Conservation (phyloP, 2,888 invertebrate species). For the Tetheella fluctuosa region DNA sequence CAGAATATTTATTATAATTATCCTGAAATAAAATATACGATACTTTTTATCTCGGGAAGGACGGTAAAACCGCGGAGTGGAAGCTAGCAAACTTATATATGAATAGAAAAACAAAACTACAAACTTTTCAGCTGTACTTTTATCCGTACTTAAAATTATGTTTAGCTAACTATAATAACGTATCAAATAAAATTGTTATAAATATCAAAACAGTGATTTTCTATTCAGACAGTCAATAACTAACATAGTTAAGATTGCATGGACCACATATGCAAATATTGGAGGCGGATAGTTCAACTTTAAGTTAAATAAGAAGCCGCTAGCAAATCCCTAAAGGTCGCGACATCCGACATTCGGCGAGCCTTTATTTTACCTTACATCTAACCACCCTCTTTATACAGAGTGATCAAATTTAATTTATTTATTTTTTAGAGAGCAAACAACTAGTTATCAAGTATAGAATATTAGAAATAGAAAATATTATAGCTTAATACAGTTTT, state of each 20-base stretch:
- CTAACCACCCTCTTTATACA: slow-evolving; percentile 52
- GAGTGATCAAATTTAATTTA: slow-evolving; percentile 36
- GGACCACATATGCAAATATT: slow-evolving; percentile 72
- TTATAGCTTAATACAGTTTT: too few species aligned
- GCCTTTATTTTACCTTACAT: slow-evolving; percentile 77
- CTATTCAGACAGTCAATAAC: slow-evolving; percentile 19
- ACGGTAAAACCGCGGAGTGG: too few species aligned
- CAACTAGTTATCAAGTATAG: not conserved
- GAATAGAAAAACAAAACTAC: too few species aligned
- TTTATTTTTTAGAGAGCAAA: too few species aligned
- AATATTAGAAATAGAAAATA: not conserved
- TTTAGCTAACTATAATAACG: too few species aligned
- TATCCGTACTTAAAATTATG: too few species aligned
- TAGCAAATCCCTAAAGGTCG: slow-evolving; percentile 75
- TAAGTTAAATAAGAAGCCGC: slow-evolving; percentile 73
- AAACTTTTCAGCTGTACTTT: too few species aligned
- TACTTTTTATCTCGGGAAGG: too few species aligned
- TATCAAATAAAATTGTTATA: not conserved
- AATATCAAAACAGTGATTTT: not conserved
- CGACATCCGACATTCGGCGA: slow-evolving; percentile 73
- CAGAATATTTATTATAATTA: too few species aligned
- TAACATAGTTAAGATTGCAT: slow-evolving; percentile 21
- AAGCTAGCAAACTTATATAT: too few species aligned
- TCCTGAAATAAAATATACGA: too few species aligned
- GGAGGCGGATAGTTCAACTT: slow-evolving; percentile 67